Conservation (phyloP, 2,888 invertebrate species). For the Mactromeris polynyma region DNA sequence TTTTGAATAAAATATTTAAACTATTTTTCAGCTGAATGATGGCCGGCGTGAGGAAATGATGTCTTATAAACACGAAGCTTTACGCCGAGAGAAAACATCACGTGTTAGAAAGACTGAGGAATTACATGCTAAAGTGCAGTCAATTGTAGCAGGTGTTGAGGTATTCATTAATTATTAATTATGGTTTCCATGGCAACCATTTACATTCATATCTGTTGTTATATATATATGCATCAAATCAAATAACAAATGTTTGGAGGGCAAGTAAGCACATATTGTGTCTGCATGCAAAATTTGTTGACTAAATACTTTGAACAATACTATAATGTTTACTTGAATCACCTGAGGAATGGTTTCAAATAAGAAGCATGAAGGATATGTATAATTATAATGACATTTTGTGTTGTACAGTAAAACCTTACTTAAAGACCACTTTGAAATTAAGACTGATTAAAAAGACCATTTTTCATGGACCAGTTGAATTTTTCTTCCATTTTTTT, state of each 20-base stretch:
- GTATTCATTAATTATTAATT: conserved; percentile 48
- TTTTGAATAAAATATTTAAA: neutral
- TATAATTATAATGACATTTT: too few relatives aligned
- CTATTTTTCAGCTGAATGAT: conserved; percentile 71
- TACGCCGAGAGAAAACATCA: conserved; percentile 89
- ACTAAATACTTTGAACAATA: too few relatives aligned
- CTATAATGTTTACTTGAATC: too few relatives aligned
- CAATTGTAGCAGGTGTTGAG: conserved; percentile 78
- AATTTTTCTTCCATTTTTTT: too few relatives aligned
- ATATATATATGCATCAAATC: neutral
- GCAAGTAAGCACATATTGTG: neutral
- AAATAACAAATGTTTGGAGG: neutral
- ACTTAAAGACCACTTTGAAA: too few relatives aligned
- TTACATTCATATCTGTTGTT: neutral
- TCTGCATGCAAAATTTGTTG: neutral
- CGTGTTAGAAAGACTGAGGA: conserved; percentile 78
- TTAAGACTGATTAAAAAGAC: too few relatives aligned
- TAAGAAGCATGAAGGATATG: too few relatives aligned
- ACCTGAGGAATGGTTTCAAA: too few relatives aligned
- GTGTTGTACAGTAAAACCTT: too few relatives aligned
- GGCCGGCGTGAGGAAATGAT: conserved; percentile 89
- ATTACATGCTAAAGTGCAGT: conserved; percentile 79
- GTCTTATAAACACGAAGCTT: conserved; percentile 90
- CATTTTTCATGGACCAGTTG: too few relatives aligned
- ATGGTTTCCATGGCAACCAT: neutral